A percentile compares a stretch with the other conserved stretches of the same genome.
phyloP scores from a whole-genome alignment of 2,888 invertebrate genomes.

The Drosophila kambysellisi region DNA sequence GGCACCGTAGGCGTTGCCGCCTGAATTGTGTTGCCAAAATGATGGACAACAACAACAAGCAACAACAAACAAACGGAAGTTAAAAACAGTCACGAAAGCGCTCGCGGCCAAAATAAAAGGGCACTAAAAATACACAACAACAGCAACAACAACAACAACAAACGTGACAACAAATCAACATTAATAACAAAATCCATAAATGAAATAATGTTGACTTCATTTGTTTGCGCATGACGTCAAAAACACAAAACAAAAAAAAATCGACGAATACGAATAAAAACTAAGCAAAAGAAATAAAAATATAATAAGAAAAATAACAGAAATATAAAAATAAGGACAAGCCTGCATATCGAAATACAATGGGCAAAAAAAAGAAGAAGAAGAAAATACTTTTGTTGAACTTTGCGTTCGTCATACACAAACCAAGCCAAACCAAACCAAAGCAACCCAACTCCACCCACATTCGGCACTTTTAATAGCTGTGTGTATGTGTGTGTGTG shows the following conservation, averaged over 20 bases:
- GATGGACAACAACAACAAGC: conserved; percentile 66
- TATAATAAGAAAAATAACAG: conserved; percentile 9
- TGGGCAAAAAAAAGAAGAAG: conserved; percentile 28
- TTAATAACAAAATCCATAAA: conserved; percentile 81
- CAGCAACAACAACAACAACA: conserved; percentile 33
- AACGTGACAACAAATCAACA: conserved; percentile 57
- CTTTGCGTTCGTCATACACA: conserved; percentile 41
- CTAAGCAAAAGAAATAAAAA: conserved; percentile 21
- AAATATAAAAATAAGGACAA: conserved; percentile 47
- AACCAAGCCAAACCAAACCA: conserved; percentile 8
- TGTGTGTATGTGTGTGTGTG: background rate
- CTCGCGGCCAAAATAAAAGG: conserved; percentile 33
- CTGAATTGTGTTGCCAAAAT: conserved; percentile 76
- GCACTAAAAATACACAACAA: conserved; percentile 63
- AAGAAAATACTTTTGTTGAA: conserved; percentile 54
- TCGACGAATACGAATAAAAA: background rate
- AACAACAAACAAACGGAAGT: conserved; percentile 59
- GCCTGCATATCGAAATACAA: conserved; percentile 64
- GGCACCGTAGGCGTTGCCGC: conserved; percentile 74
- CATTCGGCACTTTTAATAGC: conserved; percentile 44
- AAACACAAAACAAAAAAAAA: conserved; percentile 13
- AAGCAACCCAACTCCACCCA: background rate
- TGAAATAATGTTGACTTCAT: conserved; percentile 76
- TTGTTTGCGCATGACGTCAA: conserved; percentile 77
- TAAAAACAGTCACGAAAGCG: conserved; percentile 75